Evolutionary conservation across 2,888 invertebrate genomes (phyloP), one percentile per base, ranked within the genome.

Genomic region (Agriopis leucophaearia): DNA sequence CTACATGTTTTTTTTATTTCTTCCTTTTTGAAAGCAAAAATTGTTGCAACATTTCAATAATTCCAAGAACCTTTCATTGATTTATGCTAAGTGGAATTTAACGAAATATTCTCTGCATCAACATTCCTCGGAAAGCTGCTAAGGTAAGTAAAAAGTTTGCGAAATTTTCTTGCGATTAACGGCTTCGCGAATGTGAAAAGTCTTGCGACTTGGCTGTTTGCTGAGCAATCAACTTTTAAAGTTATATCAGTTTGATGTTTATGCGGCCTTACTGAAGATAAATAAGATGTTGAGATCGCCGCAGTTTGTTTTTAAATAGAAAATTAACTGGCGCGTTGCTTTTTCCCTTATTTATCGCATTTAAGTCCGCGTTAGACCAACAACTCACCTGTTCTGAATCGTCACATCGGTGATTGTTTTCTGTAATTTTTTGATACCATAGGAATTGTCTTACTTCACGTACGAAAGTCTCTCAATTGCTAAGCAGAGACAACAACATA

Each of bases 81-180:
- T 63, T 63, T 67, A 67, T 67, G 59, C 63, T 64, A 59, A 67
- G 67, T 63, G 50, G 18, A 40, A 51, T 47, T 54, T 63, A 67
- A 67, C 68, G 60, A 64, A 68, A 68, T 68, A 56, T 60, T 54
- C 65, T 40, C 57, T 54, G 58, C 48, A 36, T 35, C 56, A 64
- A 68, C 18, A 58, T 71, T 65, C 47, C 38, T 47, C 57, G 55
- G 58, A 61, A 69, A 64, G 50, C 60, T 62, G 69, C 64, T 38
- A 64, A 63, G 64, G 59, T 70, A 68, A 64, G 69, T 68, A 70
- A 70, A 67, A 74, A 74, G 72, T 74, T 69, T 54, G 45, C 10
- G 68, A 63, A 66, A 72, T 74, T 64, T 70, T 69, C 71, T 42
- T 52, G 63, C 68, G 66, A 72, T 74, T 74, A 72, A 72, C 70